These are phyloP conservation scores for Athalia cordata DNA, from an alignment of 2,888 invertebrate species.

Conservation along the genomic window DNA sequence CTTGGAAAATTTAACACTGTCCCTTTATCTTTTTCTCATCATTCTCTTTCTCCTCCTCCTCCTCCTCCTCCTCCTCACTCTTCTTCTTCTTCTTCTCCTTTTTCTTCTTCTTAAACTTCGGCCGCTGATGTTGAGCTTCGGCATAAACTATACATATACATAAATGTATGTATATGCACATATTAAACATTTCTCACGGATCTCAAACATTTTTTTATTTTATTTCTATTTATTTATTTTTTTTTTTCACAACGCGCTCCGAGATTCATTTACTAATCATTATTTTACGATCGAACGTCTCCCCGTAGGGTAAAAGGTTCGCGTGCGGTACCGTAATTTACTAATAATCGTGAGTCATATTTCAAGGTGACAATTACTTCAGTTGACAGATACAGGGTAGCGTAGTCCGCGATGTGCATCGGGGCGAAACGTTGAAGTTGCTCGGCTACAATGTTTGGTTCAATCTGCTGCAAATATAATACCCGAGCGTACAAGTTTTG, in stretches of 20 bases:
- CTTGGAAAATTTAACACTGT: background rate
- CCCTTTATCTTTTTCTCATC: background rate
- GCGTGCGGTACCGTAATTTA: background rate
- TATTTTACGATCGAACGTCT: background rate
- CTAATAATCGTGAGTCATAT: background rate
- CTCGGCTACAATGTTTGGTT: background rate
- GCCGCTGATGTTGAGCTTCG: too few species aligned
- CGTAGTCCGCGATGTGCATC: conserved; percentile 7
- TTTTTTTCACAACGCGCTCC: background rate
- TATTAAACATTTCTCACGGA: too few species aligned
- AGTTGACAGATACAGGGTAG: background rate
- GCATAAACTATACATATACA: too few species aligned
- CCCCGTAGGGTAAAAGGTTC: background rate
- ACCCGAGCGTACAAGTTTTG: background rate
- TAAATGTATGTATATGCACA: too few species aligned
- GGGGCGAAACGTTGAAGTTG: background rate
- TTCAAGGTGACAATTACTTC: background rate
- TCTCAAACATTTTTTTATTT: background rate
- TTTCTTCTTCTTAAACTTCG: too few species aligned
- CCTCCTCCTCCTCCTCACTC: too few species aligned
- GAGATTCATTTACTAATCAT: too few species aligned
- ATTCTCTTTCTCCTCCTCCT: too few species aligned
- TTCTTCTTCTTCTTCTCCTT: too few species aligned
- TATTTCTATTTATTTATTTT: background rate
- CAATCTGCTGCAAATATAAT: background rate